Conservation (phyloP, 2,113 vertebrate genomes). For the Mesitornis unicolor region DNA sequence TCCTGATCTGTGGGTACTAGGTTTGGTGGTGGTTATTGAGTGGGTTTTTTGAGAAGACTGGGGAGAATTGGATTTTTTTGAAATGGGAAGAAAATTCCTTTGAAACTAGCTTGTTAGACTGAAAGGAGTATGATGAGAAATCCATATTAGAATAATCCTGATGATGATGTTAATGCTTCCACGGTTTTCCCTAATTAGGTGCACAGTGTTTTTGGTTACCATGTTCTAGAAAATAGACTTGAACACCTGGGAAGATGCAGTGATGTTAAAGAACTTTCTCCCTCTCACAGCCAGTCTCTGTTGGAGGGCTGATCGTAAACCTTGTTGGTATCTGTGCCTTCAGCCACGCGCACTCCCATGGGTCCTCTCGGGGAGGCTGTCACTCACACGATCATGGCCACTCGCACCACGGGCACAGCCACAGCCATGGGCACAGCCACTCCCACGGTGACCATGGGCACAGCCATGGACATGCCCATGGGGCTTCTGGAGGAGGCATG, state of each 20-base stretch:
- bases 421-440: slow-evolving; percentile 68
- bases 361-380: slow-evolving; percentile 79
- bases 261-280: slow-evolving; percentile 4
- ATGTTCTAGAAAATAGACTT: not conserved
- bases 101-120: not conserved
- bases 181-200: not conserved
- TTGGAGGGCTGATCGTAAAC: slow-evolving; percentile 94
- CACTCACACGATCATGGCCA: slow-evolving; percentile 84
- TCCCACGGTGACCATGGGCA: slow-evolving; percentile 81
- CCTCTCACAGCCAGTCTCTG: slow-evolving; percentile 87
- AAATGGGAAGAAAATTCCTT: not conserved
- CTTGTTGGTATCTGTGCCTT: slow-evolving; percentile 98
- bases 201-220: not conserved
- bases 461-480: slow-evolving; percentile 79
- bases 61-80: not conserved
- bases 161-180: not conserved
- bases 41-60: not conserved
- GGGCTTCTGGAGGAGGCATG: slow-evolving; percentile 84
- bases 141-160: not conserved
- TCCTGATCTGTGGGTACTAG: not conserved
- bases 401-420: slow-evolving; percentile 79
- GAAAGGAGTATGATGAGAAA: not conserved
- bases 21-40: not conserved
- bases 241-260: not conserved
- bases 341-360: slow-evolving; percentile 90